A percentile compares a stretch with the other conserved stretches of the same genome.
Conservation (phyloP, 1,140 invertebrate genomes). For the Aphelenchoides avenae region DNA sequence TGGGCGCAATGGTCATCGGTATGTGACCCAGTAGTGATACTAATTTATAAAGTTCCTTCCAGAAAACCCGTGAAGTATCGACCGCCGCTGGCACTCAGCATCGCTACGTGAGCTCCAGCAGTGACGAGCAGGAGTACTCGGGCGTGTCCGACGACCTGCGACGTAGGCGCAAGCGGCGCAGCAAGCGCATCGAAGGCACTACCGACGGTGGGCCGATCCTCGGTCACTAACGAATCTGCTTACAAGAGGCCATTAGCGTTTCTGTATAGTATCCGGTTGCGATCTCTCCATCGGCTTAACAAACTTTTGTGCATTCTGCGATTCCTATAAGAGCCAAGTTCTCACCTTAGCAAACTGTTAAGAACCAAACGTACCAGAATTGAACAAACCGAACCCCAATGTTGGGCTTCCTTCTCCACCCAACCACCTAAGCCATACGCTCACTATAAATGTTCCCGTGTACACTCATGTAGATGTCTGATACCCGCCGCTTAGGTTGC, state of each 20-base stretch:
- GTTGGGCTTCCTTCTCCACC: too few species aligned
- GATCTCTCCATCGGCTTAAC: too few species aligned
- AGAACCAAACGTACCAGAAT: too few species aligned
- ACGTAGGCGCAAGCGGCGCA: background rate
- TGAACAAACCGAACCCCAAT: too few species aligned
- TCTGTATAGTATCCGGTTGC: too few species aligned
- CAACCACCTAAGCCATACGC: too few species aligned
- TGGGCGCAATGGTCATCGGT: slow-evolving; percentile 62
- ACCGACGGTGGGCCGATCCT: background rate
- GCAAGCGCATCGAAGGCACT: background rate
- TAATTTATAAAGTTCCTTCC: slow-evolving; percentile 27
- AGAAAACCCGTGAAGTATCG: slow-evolving; percentile 26
- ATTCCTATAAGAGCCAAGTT: too few species aligned
- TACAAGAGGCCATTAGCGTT: background rate
- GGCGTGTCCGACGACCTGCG: background rate
- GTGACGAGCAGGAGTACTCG: slow-evolving; percentile 37
- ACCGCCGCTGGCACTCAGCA: slow-evolving; percentile 26
- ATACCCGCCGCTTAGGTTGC: too few species aligned
- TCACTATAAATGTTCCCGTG: too few species aligned
- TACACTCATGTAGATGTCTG: too few species aligned
- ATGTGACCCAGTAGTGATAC: slow-evolving; percentile 6
- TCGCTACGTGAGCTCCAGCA: slow-evolving; percentile 41
- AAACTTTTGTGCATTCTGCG: too few species aligned
- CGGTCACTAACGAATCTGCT: background rate
- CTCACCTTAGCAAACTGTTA: too few species aligned